These are phyloP conservation scores for Cryptotermes secundus DNA, from an alignment of 1,140 invertebrate species.

Conservation along the genomic window DNA sequence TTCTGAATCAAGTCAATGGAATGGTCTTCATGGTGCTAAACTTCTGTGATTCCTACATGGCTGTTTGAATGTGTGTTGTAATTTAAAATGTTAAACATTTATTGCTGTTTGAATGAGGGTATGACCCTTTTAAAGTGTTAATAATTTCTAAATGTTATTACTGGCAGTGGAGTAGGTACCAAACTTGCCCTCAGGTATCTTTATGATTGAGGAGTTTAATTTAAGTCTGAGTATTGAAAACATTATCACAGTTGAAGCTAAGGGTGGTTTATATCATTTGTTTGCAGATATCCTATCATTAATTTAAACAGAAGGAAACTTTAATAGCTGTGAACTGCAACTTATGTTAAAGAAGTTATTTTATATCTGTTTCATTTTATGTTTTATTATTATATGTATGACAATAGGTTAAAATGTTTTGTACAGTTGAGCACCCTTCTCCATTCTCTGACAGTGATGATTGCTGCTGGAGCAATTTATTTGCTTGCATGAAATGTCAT, in stretches of 20 bases:
- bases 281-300: background rate
- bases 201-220: background rate
- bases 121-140: background rate
- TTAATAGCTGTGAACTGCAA: background rate
- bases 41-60: background rate
- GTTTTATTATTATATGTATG: background rate
- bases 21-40: background rate
- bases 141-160: background rate
- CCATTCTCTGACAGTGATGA: too few species aligned
- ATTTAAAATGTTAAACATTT: too few species aligned
- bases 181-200: background rate
- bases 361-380: background rate
- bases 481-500: too few species aligned
- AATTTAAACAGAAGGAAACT: background rate
- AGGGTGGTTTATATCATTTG: background rate
- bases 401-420: background rate
- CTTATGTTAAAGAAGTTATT: background rate
- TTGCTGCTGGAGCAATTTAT: too few species aligned
- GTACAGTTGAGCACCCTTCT: background rate
- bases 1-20: slow-evolving; percentile 57
- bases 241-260: too few species aligned
- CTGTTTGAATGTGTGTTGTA: background rate
- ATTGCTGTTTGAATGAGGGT: background rate
- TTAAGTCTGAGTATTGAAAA: background rate
- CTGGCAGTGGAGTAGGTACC: background rate